These are phyloP conservation scores for Acanthurus leucopareius DNA, from an alignment of 2,797 vertebrate species.

Conservation along the genomic window DNA sequence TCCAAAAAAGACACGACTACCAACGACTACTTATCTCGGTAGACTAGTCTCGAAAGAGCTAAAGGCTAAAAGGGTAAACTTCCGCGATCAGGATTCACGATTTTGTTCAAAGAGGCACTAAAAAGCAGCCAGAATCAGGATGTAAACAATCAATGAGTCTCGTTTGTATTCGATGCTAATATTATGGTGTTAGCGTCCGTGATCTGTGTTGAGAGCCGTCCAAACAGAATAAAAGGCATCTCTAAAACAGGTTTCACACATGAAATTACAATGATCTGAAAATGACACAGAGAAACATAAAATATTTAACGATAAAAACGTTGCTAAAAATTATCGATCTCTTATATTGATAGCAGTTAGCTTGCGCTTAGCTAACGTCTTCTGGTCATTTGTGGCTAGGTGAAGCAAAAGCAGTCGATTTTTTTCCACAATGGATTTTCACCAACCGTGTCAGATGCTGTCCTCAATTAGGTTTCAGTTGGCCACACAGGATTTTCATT, in stretches of 20 bases:
- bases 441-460: constrained; percentile 73
- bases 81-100: rapidly evolving
- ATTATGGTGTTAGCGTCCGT: constrained; percentile 59
- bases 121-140: constrained; percentile 5
- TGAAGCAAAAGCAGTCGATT: constrained; percentile 57
- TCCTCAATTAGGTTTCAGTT: constrained; percentile 52
- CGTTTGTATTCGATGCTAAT: constrained; percentile 58
- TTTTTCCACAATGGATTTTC: constrained; percentile 14
- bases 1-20: constrained; percentile 12
- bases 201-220: constrained; percentile 42
- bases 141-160: constrained; percentile 66
- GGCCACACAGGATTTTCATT: constrained; percentile 43
- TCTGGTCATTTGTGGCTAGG: constrained; percentile 64
- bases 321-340: constrained; percentile 36
- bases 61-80: not conserved
- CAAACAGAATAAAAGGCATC: not conserved
- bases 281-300: not conserved
- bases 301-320: not conserved
- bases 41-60: not conserved
- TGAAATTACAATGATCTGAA: not conserved
- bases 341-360: constrained; percentile 66
- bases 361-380: constrained; percentile 72
- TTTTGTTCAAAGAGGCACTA: not conserved
- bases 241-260: not conserved
- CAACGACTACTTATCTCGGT: constrained; percentile 14